phyloP scores from a whole-genome alignment of 2,797 vertebrate species.

The Acipenser ruthenus region DNA sequence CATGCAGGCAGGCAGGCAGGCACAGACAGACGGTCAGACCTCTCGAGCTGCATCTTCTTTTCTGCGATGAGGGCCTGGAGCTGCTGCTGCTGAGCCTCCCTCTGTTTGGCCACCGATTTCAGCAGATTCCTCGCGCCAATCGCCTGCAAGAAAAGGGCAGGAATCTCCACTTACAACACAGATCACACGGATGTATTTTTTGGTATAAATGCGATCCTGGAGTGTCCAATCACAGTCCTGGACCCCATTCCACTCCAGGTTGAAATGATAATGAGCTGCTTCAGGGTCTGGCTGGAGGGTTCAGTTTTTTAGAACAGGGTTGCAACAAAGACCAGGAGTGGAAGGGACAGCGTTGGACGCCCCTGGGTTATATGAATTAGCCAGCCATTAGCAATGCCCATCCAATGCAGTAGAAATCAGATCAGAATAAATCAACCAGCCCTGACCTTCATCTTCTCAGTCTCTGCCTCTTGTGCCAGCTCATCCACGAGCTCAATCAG shows the following conservation, averaged over 20 bases:
- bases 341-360: too few species aligned
- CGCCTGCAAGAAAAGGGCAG: conserved; percentile 56
- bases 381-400: too few species aligned
- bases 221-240: background rate
- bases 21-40: conserved; percentile 50
- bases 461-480: conserved; percentile 83
- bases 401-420: too few species aligned
- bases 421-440: background rate
- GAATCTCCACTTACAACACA: background rate
- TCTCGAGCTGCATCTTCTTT: conserved; percentile 91
- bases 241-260: conserved; percentile 25
- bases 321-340: too few species aligned
- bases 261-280: too few species aligned
- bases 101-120: conserved; percentile 86
- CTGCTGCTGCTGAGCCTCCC: conserved; percentile 90
- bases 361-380: too few species aligned
- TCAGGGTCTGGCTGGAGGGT: too few species aligned
- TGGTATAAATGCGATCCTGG: background rate
- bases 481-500: conserved; percentile 85
- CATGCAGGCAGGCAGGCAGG: background rate
- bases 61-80: conserved; percentile 86
- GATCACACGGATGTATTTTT: background rate
- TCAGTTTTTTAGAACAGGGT: too few species aligned
- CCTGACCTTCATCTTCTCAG: conserved; percentile 90
- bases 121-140: conserved; percentile 89